Percentiles rank a stretch among this genome's conserved stretches.
These are phyloP conservation scores for Alauda arvensis DNA, from an alignment of 2,797 vertebrate species.

Conservation along the genomic window DNA sequence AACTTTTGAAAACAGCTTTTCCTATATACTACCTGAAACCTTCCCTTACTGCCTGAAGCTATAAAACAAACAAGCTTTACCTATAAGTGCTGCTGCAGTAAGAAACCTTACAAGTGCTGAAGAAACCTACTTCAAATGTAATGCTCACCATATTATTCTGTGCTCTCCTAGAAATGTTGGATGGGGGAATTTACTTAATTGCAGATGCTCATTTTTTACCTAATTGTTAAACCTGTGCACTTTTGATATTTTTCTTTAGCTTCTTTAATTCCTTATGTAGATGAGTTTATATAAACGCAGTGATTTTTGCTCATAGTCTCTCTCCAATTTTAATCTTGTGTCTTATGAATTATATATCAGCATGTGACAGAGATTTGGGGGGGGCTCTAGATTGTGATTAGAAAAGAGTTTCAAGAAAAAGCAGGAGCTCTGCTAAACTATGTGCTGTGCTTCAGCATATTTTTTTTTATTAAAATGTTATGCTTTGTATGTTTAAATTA, in stretches of 20 bases:
- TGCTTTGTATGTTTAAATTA: slow-evolving; percentile 80
- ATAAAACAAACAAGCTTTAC: slow-evolving; percentile 63
- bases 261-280: slow-evolving; percentile 78
- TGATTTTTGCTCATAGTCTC: slow-evolving; percentile 74
- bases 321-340: slow-evolving; percentile 44
- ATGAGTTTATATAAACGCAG: slow-evolving; percentile 76
- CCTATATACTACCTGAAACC: slow-evolving; percentile 58
- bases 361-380: slow-evolving; percentile 52
- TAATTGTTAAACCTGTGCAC: slow-evolving; percentile 86
- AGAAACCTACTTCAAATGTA: slow-evolving; percentile 63
- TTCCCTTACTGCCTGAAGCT: slow-evolving; percentile 53
- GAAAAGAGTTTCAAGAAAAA: slow-evolving; percentile 57
- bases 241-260: slow-evolving; percentile 84
- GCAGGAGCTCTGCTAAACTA: slow-evolving; percentile 55
- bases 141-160: slow-evolving; percentile 42
- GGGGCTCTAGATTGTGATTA: slow-evolving; percentile 47
- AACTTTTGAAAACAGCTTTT: slow-evolving; percentile 48
- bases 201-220: slow-evolving; percentile 62
- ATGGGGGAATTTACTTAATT: slow-evolving; percentile 54
- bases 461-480: slow-evolving; percentile 67
- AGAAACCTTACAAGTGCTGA: slow-evolving; percentile 83
- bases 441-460: slow-evolving; percentile 74
- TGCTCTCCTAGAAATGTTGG: slow-evolving; percentile 55
- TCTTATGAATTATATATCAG: slow-evolving; percentile 55
- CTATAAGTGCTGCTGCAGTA: slow-evolving; percentile 76